Evolutionary conservation across 2,113 vertebrate species (phyloP), one percentile per base, ranked within the genome.

Genomic region (Dascyllus trimaculatus): DNA sequence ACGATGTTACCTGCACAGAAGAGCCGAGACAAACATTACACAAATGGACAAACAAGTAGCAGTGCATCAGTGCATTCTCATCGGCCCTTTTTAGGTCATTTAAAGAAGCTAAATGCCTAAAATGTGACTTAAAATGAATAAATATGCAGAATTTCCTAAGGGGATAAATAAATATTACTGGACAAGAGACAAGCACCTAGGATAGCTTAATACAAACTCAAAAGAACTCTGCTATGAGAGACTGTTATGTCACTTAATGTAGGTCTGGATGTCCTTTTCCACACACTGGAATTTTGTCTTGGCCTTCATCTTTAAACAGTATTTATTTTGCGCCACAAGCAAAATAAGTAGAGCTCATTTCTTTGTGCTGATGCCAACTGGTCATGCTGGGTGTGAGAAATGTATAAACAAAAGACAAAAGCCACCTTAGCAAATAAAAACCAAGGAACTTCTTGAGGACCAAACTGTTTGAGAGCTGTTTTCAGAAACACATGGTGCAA

Each of bases 1-100:
- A 90, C 35, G 95, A 97, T 1, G 96, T 96, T 19, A 95, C 94
- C 98, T 99, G 68, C 14, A 58, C 2, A 87, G 15, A 82, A 17
- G 4, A 71, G 5, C 19, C 49, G 71, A 63, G 0, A 69, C 35
- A 71, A 2, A 67, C 14, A 43, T 68, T 26, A 86, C 5, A 73
- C 29, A 11, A 10, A n/a, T 21, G n/a, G 18, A 4, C 17, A 7
- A 19, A 51, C 2, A 15, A 13, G 13, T 9, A 43, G 9, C 38
- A 8, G 4, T 40, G 38, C 40, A 43, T 15, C 14, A 14, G 13
- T 43, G 40, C 4, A 3, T 43, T 14, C 14, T 43, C 11, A 43
- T 43, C 2, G 3, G 5, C 26, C 26, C 26, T 5, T 29, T 58
- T 14, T n/a, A 15, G 8, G 22, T 43, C 22, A 29, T 0, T 29